These are phyloP conservation scores for Diplolepis rosae DNA, from an alignment of 2,888 invertebrate genomes.

Conservation along the genomic window DNA sequence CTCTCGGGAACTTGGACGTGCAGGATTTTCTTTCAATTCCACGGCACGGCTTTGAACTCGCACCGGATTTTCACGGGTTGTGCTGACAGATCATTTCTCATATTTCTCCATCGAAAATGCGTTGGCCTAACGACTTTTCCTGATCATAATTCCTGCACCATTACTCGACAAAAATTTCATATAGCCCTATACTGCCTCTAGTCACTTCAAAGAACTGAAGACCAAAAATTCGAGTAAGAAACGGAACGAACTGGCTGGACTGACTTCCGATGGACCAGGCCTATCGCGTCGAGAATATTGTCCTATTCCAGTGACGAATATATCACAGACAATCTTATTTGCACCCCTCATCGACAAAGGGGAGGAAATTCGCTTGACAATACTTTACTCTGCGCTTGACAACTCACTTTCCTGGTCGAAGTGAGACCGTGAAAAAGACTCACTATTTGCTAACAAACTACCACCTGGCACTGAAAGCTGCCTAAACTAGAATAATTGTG, in stretches of 20 bases:
- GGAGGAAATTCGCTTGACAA: slow-evolving; percentile 46
- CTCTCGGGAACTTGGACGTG: slow-evolving; percentile 14
- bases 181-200: not conserved
- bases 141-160: slow-evolving; percentile 61
- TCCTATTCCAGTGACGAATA: slow-evolving; percentile 53
- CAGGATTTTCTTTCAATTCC: slow-evolving; percentile 53
- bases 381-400: slow-evolving; percentile 46
- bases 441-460: slow-evolving; percentile 24
- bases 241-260: slow-evolving; percentile 48
- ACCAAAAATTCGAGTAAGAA: slow-evolving; percentile 19
- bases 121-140: slow-evolving; percentile 49
- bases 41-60: slow-evolving; percentile 58
- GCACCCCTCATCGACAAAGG: slow-evolving; percentile 49
- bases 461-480: slow-evolving; percentile 48
- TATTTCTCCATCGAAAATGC: slow-evolving; percentile 65
- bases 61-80: slow-evolving; percentile 55
- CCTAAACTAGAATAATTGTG: slow-evolving; percentile 43
- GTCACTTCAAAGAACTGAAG: not conserved
- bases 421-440: not conserved
- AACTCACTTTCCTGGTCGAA: slow-evolving; percentile 50
- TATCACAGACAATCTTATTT: slow-evolving; percentile 50
- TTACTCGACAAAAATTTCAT: slow-evolving; percentile 68
- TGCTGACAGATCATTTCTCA: slow-evolving; percentile 75
- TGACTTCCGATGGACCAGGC: slow-evolving; percentile 40
- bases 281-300: slow-evolving; percentile 22